These are phyloP conservation scores for Lithobates pipiens DNA, from an alignment of 2,797 vertebrate genomes.

Conservation along the genomic window DNA sequence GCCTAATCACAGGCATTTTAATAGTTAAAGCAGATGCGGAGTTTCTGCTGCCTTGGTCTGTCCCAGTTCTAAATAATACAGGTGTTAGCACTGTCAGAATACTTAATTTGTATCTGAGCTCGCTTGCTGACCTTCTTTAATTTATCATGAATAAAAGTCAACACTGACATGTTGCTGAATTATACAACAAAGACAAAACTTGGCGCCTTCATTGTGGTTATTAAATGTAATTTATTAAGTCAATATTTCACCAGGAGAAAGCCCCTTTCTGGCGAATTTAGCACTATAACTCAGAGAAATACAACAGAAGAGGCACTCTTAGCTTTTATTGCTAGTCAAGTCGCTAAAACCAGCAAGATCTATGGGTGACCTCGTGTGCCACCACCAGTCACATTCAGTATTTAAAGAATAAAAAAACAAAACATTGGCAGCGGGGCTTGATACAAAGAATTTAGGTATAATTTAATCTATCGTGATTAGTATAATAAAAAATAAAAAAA, in stretches of 20 bases:
- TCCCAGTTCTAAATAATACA: constrained; percentile 31
- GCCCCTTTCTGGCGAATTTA: constrained; percentile 53
- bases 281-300: constrained; percentile 48
- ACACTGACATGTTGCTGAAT: constrained; percentile 53
- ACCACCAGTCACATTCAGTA: constrained; percentile 3
- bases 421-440: neutral
- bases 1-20: neutral
- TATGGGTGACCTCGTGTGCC: constrained; percentile 27
- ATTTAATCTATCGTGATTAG: neutral
- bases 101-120: constrained; percentile 41
- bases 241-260: constrained; percentile 56
- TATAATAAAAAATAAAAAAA: neutral
- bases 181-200: constrained; percentile 61
- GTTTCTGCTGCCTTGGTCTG: neutral
- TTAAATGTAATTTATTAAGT: constrained; percentile 61
- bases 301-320: constrained; percentile 45
- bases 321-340: constrained; percentile 45
- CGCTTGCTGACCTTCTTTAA: constrained; percentile 48
- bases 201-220: constrained; percentile 57
- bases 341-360: constrained; percentile 28
- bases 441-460: neutral
- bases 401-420: constrained; percentile 5
- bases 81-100: constrained; percentile 51
- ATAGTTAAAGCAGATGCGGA: constrained; percentile 14
- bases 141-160: constrained; percentile 56